A percentile compares a stretch with the other conserved stretches of the same genome.
phyloP scores from a whole-genome alignment of 2,113 vertebrate species.

The Mustela nigripes region DNA sequence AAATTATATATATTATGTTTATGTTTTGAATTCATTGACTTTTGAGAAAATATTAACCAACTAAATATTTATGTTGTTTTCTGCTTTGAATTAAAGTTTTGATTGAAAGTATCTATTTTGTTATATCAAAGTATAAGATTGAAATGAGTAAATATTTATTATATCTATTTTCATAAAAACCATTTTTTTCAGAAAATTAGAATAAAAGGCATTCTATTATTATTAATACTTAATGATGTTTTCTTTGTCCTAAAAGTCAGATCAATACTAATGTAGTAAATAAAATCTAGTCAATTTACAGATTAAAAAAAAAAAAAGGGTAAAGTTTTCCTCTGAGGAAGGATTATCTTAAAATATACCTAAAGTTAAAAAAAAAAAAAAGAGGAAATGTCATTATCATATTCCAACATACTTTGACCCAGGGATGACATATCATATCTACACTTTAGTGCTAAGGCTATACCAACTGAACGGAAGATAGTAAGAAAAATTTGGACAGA shows the following conservation, averaged over 20 bases:
- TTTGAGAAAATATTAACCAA: background rate
- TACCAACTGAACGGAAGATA: background rate
- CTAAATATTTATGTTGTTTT: background rate
- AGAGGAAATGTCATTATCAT: background rate
- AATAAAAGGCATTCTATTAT: background rate
- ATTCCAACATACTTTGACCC: background rate
- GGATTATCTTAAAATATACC: background rate
- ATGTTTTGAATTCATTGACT: background rate
- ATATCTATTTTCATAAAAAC: background rate
- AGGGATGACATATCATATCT: background rate
- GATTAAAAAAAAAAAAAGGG: background rate
- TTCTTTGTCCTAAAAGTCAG: background rate
- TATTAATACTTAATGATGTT: background rate
- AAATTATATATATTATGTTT: background rate
- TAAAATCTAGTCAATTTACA: background rate
- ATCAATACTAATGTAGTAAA: background rate
- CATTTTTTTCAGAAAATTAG: background rate
- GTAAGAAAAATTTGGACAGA: background rate
- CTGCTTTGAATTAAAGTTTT: background rate
- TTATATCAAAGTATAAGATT: background rate
- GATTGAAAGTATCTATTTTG: background rate
- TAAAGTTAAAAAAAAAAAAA: background rate
- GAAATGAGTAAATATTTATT: background rate
- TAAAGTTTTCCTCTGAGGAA: background rate
- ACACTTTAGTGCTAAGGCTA: fast-evolving